Percentiles rank a stretch among this genome's conserved stretches.
Evolutionary conservation across 2,797 vertebrate species (phyloP).

Genomic region (Bovichtus variegatus): DNA sequence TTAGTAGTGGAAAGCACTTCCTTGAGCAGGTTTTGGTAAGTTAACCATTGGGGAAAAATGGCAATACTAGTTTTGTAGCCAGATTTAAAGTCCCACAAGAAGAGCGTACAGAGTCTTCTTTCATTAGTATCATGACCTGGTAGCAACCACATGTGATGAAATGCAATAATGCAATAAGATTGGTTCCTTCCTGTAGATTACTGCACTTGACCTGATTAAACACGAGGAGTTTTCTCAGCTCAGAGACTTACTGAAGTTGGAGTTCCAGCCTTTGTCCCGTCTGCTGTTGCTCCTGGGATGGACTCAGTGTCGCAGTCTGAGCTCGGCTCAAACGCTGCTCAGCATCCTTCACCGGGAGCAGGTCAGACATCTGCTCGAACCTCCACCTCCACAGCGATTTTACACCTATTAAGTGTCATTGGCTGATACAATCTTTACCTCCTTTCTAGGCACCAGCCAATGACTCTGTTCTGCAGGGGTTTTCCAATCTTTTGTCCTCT

Average conservation of each 20-base stretch:
- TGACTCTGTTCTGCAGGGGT: conserved; percentile 91
- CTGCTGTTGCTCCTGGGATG: conserved; percentile 95
- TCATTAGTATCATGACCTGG: not conserved
- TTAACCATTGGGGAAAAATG: not conserved
- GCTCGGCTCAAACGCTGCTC: conserved; percentile 89
- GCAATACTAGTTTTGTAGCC: not conserved
- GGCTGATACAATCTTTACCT: not conserved
- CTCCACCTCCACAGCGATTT: not conserved
- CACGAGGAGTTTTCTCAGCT: conserved; percentile 91
- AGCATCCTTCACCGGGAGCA: conserved; percentile 87
- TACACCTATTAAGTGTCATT: not conserved
- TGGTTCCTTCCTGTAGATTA: conserved; percentile 82
- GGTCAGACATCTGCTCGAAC: conserved; percentile 74
- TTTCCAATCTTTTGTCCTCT: conserved; percentile 89
- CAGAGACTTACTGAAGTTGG: conserved; percentile 85
- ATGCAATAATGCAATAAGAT: conserved; percentile 25
- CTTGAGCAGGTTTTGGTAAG: conserved; percentile 95
- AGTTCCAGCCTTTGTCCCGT: conserved; percentile 92
- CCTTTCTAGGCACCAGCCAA: conserved; percentile 82
- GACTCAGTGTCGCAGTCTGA: conserved; percentile 92
- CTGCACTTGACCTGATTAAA: conserved; percentile 91
- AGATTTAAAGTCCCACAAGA: not conserved
- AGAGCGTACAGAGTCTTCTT: not conserved
- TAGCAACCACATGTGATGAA: conserved; percentile 18
- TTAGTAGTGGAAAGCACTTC: conserved; percentile 94